Evolutionary conservation across 2,113 vertebrate species (phyloP).

Genomic region (Gymnocephalus cernua): DNA sequence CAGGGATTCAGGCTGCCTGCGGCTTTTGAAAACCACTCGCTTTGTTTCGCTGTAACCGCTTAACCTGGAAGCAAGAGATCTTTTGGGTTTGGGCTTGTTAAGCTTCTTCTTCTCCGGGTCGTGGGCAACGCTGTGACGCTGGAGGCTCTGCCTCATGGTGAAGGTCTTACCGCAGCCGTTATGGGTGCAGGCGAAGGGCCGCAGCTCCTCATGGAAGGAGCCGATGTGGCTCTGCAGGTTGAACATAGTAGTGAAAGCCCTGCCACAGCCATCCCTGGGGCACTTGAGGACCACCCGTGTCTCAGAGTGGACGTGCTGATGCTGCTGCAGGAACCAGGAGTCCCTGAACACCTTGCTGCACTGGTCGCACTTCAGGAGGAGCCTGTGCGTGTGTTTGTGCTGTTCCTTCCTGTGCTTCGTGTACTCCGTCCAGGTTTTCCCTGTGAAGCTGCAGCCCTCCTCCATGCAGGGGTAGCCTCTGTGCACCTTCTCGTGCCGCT

Average conservation of each 20-base stretch:
- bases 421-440: slow-evolving; percentile 93
- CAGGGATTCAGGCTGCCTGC: rapidly evolving
- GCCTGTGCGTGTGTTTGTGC: slow-evolving; percentile 85
- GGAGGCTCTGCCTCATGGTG: slow-evolving; percentile 92
- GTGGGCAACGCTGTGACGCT: slow-evolving; percentile 88
- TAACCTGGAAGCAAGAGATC: slow-evolving; percentile 90
- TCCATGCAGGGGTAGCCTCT: slow-evolving; percentile 90
- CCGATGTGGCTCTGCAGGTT: slow-evolving; percentile 93
- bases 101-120: slow-evolving; percentile 89
- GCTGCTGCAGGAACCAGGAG: slow-evolving; percentile 88
- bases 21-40: not conserved
- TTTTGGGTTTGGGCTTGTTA: slow-evolving; percentile 76
- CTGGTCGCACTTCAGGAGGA: slow-evolving; percentile 80
- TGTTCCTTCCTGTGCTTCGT: slow-evolving; percentile 85
- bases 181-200: slow-evolving; percentile 86
- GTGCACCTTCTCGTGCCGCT: slow-evolving; percentile 92
- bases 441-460: slow-evolving; percentile 86
- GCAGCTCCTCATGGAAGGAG: slow-evolving; percentile 90
- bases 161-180: slow-evolving; percentile 89
- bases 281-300: slow-evolving; percentile 85
- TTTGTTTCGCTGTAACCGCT: slow-evolving; percentile 84
- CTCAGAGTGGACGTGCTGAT: slow-evolving; percentile 85
- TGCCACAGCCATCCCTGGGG: slow-evolving; percentile 86
- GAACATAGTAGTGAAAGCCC: slow-evolving; percentile 92
- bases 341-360: slow-evolving; percentile 88